Evolutionary conservation across 2,888 invertebrate genomes (phyloP).

Genomic region (Ectemnius cavifrons): DNA sequence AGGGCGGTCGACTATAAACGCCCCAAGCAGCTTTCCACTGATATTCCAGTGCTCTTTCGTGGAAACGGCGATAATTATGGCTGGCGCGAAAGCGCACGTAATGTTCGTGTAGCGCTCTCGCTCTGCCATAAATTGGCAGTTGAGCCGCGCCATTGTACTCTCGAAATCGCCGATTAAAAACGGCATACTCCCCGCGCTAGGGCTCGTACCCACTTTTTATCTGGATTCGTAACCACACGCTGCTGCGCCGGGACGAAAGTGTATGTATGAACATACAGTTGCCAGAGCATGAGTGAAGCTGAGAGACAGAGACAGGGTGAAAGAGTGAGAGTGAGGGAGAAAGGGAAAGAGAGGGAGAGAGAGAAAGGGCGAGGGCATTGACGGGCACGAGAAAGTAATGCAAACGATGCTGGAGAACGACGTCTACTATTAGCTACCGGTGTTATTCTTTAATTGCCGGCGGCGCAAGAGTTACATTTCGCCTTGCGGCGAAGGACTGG

Average conservation of each 20-base stretch:
- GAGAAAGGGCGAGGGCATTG: no score
- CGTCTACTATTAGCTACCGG: not conserved
- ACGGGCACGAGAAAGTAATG: conserved; percentile 8
- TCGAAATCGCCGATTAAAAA: conserved; percentile 47
- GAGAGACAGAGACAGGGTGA: no score
- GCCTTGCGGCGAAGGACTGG: not conserved
- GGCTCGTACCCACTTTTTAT: not conserved
- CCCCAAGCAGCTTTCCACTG: conserved; percentile 22
- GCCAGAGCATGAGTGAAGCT: no score
- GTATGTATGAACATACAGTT: not conserved
- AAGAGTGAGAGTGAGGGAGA: no score
- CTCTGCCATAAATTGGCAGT: conserved; percentile 44
- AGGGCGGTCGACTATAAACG: no score
- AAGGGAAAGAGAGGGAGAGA: no score
- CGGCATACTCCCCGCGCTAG: not conserved
- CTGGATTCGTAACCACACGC: not conserved
- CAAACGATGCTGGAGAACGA: conserved; percentile 2
- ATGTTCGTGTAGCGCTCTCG: conserved; percentile 45
- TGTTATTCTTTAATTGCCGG: conserved; percentile 7
- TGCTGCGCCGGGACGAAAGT: not conserved
- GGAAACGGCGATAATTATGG: conserved; percentile 54
- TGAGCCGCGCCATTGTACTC: conserved; percentile 40
- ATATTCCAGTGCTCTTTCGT: conserved; percentile 48
- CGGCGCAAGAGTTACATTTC: not conserved
- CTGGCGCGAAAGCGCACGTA: conserved; percentile 54